Conservation (phyloP, 1,140 invertebrate species). For the Saxidomus purpurata region DNA sequence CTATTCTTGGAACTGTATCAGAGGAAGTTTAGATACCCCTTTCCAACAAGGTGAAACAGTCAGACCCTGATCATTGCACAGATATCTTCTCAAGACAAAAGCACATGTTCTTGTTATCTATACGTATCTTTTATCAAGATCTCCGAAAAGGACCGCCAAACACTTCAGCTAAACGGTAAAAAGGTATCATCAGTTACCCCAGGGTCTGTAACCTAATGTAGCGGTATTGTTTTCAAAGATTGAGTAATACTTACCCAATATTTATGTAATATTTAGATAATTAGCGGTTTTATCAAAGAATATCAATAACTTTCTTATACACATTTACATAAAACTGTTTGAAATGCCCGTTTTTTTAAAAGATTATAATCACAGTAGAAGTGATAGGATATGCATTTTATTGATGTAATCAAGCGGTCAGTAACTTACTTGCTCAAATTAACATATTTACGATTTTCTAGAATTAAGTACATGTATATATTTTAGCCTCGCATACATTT, state of each 20-base stretch:
- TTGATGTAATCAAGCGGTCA: too few species aligned
- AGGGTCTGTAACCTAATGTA: background rate
- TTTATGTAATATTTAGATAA: background rate
- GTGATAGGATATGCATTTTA: too few species aligned
- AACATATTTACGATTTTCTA: too few species aligned
- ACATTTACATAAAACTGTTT: background rate
- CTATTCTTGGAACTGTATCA: background rate
- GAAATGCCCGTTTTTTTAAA: too few species aligned
- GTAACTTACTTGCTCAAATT: too few species aligned
- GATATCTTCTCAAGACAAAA: background rate
- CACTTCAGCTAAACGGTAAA: background rate
- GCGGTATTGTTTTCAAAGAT: background rate
- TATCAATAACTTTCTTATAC: background rate
- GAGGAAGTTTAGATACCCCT: background rate
- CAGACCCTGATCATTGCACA: background rate
- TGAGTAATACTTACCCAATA: background rate
- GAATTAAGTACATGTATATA: too few species aligned
- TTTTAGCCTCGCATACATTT: too few species aligned
- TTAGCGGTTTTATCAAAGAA: background rate
- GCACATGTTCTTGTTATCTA: constrained; percentile 8
- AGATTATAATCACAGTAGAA: too few species aligned
- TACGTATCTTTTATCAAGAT: background rate
- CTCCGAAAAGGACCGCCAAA: background rate
- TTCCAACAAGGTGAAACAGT: background rate
- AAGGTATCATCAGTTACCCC: background rate